These are phyloP conservation scores for Sebastes flavidus DNA, from an alignment of 2,797 vertebrate species.

Conservation along the genomic window DNA sequence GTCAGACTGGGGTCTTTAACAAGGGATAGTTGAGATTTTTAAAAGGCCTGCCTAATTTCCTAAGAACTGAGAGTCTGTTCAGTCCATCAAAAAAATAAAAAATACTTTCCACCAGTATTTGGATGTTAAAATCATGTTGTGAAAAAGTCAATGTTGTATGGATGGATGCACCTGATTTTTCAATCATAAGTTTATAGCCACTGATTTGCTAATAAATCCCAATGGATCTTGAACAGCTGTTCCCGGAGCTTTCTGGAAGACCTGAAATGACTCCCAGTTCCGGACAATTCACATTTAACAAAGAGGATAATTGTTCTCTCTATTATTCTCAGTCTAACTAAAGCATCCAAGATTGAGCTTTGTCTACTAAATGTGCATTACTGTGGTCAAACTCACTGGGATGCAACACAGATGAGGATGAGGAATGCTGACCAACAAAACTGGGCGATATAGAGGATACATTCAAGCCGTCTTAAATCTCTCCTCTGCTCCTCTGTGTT, in stretches of 20 bases:
- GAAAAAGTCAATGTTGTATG: background rate
- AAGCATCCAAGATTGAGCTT: conserved; percentile 2
- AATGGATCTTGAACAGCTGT: background rate
- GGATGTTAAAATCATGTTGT: background rate
- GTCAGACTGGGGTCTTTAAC: conserved; percentile 7
- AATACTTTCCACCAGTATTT: background rate
- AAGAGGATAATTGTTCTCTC: conserved; percentile 1
- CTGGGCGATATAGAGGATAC: background rate
- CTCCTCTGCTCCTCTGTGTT: conserved; percentile 20
- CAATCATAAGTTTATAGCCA: background rate
- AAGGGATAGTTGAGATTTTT: conserved; percentile 2
- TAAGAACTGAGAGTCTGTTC: background rate
- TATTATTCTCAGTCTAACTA: background rate
- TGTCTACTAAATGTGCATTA: conserved; percentile 1
- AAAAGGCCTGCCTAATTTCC: background rate
- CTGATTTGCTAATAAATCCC: conserved; percentile 4
- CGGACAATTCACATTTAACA: background rate
- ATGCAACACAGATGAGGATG: background rate
- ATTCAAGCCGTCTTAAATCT: conserved; percentile 21
- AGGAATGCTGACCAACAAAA: conserved; percentile 8
- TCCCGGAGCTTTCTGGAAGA: conserved; percentile 1
- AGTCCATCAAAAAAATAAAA: background rate
- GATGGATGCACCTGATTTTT: background rate
- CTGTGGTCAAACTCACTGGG: conserved; percentile 9
- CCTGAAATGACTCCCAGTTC: background rate